Conservation (phyloP, 2,797 vertebrate genomes). For the Buceros bicornis region DNA sequence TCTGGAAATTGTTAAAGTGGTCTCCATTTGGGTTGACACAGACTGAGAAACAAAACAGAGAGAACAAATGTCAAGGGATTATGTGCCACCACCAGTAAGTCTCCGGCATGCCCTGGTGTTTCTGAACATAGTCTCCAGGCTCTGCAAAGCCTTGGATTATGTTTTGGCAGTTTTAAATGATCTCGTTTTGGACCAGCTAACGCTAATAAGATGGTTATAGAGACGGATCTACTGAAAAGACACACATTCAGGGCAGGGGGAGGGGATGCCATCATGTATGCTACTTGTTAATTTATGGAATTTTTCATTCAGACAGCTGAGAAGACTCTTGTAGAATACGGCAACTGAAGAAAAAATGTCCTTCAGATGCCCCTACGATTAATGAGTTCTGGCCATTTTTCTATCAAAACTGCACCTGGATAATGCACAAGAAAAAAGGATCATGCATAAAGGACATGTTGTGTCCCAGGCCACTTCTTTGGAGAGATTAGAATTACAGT, state of each 20-base stretch:
- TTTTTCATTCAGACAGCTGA: neutral
- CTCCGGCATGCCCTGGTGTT: neutral
- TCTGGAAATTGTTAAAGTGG: slow-evolving; percentile 23
- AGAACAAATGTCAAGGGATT: neutral
- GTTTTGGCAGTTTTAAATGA: neutral
- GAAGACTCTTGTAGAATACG: neutral
- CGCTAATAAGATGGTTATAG: neutral
- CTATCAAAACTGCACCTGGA: neutral
- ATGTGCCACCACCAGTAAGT: neutral
- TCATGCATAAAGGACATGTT: rapidly evolving
- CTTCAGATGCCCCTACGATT: neutral
- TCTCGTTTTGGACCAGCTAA: neutral
- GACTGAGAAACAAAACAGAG: slow-evolving; percentile 61
- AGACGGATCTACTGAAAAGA: neutral
- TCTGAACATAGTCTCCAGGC: neutral
- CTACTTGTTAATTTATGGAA: neutral
- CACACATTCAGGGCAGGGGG: neutral
- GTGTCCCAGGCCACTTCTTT: neutral
- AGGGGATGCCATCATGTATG: too few relatives aligned
- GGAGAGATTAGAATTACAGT: rapidly evolving
- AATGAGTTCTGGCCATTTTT: neutral
- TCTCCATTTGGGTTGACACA: slow-evolving; percentile 64
- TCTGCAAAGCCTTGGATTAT: neutral
- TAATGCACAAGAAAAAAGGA: neutral
- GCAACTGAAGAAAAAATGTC: neutral